These are phyloP conservation scores for Terebella lapidaria DNA, from an alignment of 2,888 invertebrate species.

Conservation along the genomic window DNA sequence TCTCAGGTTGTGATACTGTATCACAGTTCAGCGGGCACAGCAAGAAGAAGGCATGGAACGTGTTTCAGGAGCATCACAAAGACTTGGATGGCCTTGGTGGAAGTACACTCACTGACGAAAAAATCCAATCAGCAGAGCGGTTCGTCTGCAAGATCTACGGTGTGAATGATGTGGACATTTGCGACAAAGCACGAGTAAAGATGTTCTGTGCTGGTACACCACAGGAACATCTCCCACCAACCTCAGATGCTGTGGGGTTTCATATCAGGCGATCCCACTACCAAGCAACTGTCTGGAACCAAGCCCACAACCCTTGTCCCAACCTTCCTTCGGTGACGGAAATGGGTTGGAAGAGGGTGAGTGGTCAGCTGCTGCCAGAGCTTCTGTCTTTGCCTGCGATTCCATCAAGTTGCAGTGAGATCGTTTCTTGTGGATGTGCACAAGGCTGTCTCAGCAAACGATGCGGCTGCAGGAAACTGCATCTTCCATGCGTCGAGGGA, in stretches of 20 bases:
- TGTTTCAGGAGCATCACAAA: conserved; percentile 7
- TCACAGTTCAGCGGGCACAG: conserved; percentile 7
- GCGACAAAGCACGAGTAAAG: background rate
- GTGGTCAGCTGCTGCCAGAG: background rate
- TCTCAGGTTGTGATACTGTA: background rate
- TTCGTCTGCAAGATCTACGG: no score
- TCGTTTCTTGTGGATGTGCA: background rate
- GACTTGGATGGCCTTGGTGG: no score
- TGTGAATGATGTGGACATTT: no score
- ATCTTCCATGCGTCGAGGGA: background rate
- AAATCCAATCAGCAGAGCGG: no score
- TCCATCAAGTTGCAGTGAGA: background rate
- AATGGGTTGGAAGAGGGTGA: background rate
- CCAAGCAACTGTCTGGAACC: background rate
- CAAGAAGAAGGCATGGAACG: conserved; percentile 9
- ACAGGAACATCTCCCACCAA: background rate
- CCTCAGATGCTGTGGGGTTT: background rate
- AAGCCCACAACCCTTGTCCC: background rate
- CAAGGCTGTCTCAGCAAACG: background rate
- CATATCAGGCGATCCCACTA: background rate
- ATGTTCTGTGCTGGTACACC: background rate
- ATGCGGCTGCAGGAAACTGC: background rate
- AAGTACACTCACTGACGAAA: no score
- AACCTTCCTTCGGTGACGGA: background rate
- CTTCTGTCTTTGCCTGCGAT: background rate